Base-by-base conservation (phyloP, 2,113 vertebrate genomes). In the Brachypodius melanocephalos region DNA sequence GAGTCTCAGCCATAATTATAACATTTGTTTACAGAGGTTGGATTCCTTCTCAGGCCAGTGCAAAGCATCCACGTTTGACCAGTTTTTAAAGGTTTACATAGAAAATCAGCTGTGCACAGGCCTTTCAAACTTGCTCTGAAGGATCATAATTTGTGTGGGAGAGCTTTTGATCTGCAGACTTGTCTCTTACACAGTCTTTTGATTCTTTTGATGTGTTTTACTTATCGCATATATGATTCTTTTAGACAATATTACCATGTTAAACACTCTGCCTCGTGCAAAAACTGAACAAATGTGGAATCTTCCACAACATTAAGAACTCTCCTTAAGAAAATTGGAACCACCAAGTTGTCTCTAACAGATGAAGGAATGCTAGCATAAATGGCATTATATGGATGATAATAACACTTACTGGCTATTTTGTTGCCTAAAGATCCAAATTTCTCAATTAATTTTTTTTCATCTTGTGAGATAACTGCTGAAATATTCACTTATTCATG, bases 401-500 rank as follows among this genome's bases (percentile, higher is more conserved):
- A 88, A 91, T 90, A 88, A 61, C 8, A 65, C 22, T 66, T 80
- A 67, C 49, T 91, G 74, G 46, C 12, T 95, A 49, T 88, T 97
- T 97, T 95, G 78, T 68, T 85, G 61, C 80, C 66, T 55, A 93
- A 93, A 74, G 34, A 73, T 88, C 71, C 40, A 76, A 92, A 88
- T 49, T 42, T 93, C 78, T 78, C 93, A 94, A 95, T 97, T 95
- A 93, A 89, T 63, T 8, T 32, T 14, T 34, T 68, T 93, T 93
- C 36, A 71, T 85, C 67, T 58, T 54, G 73, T 71, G 86, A 95
- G 67, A 59, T 46, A 96, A 62, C 49, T 82, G 52, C 63, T 89
- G 85, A 94, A 97, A 93, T 95, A 92, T 79, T 46, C 63, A 87
- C 32, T 96, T 95, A 96, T 97, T 97, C 91, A 89, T 93, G 65